Percentiles rank a stretch among this genome's conserved stretches.
Evolutionary conservation across 2,888 invertebrate genomes (phyloP).

Genomic region (Drosophila flavopinicola): DNA sequence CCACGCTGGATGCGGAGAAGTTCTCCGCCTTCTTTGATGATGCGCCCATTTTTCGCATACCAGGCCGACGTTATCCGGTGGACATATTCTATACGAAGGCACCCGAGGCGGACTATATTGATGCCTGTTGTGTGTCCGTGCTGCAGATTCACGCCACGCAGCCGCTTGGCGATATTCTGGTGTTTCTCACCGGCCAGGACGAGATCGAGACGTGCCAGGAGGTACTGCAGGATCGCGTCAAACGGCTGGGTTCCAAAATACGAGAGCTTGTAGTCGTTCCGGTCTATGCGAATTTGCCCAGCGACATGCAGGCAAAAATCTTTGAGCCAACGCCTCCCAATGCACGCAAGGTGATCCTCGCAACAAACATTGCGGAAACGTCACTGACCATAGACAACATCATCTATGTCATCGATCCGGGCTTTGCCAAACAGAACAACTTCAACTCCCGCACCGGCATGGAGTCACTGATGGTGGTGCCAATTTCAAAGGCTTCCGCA

Average conservation of each 20-base stretch:
- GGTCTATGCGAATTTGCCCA: conserved; percentile 98
- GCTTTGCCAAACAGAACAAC: conserved; percentile 99
- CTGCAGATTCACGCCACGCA: conserved; percentile 99
- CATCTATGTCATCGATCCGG: conserved; percentile 99
- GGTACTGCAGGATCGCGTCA: conserved; percentile 94
- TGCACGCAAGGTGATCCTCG: conserved; percentile 97
- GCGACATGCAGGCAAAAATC: conserved; percentile 99
- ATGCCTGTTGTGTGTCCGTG: conserved; percentile 98
- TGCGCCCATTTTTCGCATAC: conserved; percentile 98
- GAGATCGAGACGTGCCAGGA: conserved; percentile 96
- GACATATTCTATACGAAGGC: conserved; percentile 99
- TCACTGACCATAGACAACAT: conserved; percentile 99
- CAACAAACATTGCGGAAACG: conserved; percentile 99
- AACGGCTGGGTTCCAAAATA: conserved; percentile 96
- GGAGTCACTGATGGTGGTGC: conserved; percentile 99
- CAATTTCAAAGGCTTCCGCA: conserved; percentile 98
- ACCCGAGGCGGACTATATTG: conserved; percentile 99
- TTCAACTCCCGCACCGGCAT: conserved; percentile 99
- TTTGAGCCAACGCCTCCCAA: conserved; percentile 99
- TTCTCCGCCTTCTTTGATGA: conserved; percentile 99
- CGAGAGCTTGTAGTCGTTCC: conserved; percentile 96
- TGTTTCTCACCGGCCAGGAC: conserved; percentile 97
- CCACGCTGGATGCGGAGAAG: conserved; percentile 98
- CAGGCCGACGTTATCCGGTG: conserved; percentile 98
- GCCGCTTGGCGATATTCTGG: conserved; percentile 96